Evolutionary conservation across 2,113 vertebrate genomes (phyloP), one percentile per base, ranked within the genome.

Genomic region (Ictalurus furcatus): DNA sequence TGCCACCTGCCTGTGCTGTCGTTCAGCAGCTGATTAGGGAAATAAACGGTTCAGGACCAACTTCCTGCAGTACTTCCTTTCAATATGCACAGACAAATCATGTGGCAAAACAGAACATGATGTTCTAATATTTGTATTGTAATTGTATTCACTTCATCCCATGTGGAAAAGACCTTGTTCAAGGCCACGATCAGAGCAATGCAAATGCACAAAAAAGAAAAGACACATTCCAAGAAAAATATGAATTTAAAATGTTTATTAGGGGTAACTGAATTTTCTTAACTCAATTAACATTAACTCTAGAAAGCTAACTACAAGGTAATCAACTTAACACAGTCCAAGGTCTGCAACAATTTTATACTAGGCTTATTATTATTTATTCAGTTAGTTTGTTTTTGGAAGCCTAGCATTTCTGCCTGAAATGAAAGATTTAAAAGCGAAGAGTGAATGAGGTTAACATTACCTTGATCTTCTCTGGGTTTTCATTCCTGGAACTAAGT

Each of bases 1-100:
- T 90, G 92, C 92, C 93, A 94, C 74, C 82, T 92, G 92, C 90
- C 91, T 93, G 89, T 85, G 37, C 87, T 91, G 86, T 93, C 91
- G 90, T 89, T 94, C 90, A 89, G 90, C 85, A 85, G 67, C 44
- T 93, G 92, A 93, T 93, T 94, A 85, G 91, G 91, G 92, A 92
- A 92, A 94, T 93, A 71, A 93, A 91, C 86, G 88, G 90, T 86
- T 59, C 88, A 85, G 90, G 91, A 87, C 88, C 88, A 88, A 91
- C 76, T 90, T 21, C 52, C 82, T 59, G 28, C 58, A 69, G 28
- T 52, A 65, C 89, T 84, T 82, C 76, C 84, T 58, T 52, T 78
- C 85, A 84, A 52, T 79, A 56, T 48, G 14, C 52, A 86, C 73
- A 78, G 56, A 69, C 56, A 89, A 80, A 89, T 56, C 25, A 11